Evolutionary conservation across 2,113 vertebrate genomes (phyloP).

Genomic region (Pionites leucogaster): DNA sequence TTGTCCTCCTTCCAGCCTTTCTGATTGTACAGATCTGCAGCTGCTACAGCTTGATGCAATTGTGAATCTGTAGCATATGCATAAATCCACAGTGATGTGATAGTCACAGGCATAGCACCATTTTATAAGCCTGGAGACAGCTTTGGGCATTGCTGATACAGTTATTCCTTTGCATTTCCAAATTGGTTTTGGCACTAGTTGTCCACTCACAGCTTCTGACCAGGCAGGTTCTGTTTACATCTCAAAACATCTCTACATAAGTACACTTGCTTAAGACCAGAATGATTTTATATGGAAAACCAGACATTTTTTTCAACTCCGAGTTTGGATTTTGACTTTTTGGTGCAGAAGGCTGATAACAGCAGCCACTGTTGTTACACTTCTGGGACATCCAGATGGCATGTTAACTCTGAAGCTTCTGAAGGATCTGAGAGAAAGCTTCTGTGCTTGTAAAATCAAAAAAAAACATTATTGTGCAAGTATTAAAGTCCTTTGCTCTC

Average conservation of each 20-base stretch:
- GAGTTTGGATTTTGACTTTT: neutral
- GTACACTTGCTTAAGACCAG: neutral
- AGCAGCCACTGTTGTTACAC: neutral
- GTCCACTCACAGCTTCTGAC: neutral
- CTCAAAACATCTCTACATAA: neutral
- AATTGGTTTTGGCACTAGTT: neutral
- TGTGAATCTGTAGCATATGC: neutral
- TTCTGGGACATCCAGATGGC: conserved; percentile 19
- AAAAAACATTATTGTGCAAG: neutral
- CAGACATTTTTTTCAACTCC: neutral
- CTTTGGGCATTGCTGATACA: neutral
- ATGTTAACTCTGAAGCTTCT: neutral
- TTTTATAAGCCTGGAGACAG: neutral
- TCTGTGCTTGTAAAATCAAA: neutral
- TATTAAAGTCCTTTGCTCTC: neutral
- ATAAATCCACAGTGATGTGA: neutral
- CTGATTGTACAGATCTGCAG: neutral
- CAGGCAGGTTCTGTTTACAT: neutral
- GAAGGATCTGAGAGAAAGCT: neutral
- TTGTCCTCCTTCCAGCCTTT: neutral
- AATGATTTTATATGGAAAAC: neutral
- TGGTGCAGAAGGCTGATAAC: neutral
- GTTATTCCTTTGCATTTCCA: neutral
- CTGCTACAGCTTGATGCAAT: neutral
- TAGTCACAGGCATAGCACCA: neutral